A percentile compares a stretch with the other conserved stretches of the same genome.
phyloP scores from a whole-genome alignment of 2,888 invertebrate genomes.

The Lochmaea capreae region DNA sequence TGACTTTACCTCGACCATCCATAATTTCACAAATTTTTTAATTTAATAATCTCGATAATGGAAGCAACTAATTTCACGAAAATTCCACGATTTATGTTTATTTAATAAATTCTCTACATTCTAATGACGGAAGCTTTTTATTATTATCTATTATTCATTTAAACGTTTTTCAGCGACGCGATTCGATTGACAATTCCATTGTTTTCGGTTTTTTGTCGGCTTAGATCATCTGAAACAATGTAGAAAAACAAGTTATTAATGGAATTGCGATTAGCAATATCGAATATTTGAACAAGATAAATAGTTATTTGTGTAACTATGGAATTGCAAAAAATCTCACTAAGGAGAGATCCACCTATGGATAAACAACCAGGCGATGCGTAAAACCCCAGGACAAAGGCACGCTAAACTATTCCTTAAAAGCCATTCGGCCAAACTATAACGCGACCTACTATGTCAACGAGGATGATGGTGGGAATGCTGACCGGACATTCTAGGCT shows the following conservation, averaged over 20 bases:
- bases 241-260: conserved; percentile 8
- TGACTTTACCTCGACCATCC: conserved; percentile 66
- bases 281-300: too few relatives aligned
- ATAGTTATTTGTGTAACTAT: too few relatives aligned
- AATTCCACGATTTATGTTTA: background rate
- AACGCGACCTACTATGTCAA: too few relatives aligned
- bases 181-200: conserved; percentile 2
- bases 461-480: too few relatives aligned
- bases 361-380: too few relatives aligned
- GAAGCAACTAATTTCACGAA: conserved; percentile 4
- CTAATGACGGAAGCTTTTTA: background rate
- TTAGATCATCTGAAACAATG: conserved; percentile 37
- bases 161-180: conserved; percentile 2
- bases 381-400: too few relatives aligned
- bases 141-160: background rate
- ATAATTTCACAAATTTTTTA: conserved; percentile 29
- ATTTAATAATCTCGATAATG: conserved; percentile 20
- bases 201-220: background rate
- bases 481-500: too few relatives aligned
- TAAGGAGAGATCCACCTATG: too few relatives aligned
- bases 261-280: conserved; percentile 6
- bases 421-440: too few relatives aligned
- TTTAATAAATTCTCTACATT: background rate
- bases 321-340: too few relatives aligned
- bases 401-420: too few relatives aligned